Base-by-base conservation (phyloP, 2,888 invertebrate genomes). In the Tolmerus cingulatus region DNA sequence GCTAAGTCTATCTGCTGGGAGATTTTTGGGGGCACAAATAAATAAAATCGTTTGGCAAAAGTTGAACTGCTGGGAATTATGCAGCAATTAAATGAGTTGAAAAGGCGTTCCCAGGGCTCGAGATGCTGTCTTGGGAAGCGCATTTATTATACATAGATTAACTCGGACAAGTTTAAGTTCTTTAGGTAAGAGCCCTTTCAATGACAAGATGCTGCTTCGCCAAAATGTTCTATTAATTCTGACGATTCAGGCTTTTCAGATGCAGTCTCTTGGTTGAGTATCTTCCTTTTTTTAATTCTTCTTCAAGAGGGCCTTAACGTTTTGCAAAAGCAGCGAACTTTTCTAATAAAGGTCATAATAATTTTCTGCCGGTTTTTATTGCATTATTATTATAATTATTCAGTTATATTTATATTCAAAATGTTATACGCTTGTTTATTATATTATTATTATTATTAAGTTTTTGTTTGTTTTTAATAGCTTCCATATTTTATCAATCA, bases 61-160 rank as follows among this genome's bases (percentile, higher is more conserved):
- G 66, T 82, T 66, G 23, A 82, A 2, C 82, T 23, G 34, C 66
- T 34, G 82, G 82, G 82, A 82, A 66, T 82, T 57, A 66, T 82
- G 14, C 82, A 82, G 82, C 82, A 82, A 82, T 82, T 82, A 82
- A 82, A 82, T 51, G 82, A 57, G 82, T 23, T 82, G 82, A 82
- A 82, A 78, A n/a, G 43, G 30, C 27, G 37, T 7, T 57, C 34
- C 19, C 51, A 46, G 55, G 23, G 30, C 57, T 23, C 57, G 57
- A 19, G 55, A 57, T 57, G 66, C 51, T 66, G 19, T 30, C 66
- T 16, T 66, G 9, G 82, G 37, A 82, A 19, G 40, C 57, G 66
- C 82, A 82, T 82, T 66, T 82, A 82, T 82, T 82, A 82, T 82
- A 37, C 55, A 46, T 8, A 43, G 12, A 82, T 82, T 12, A 82